Evolutionary conservation across 2,113 vertebrate species (phyloP).

Genomic region (Otus sunia): DNA sequence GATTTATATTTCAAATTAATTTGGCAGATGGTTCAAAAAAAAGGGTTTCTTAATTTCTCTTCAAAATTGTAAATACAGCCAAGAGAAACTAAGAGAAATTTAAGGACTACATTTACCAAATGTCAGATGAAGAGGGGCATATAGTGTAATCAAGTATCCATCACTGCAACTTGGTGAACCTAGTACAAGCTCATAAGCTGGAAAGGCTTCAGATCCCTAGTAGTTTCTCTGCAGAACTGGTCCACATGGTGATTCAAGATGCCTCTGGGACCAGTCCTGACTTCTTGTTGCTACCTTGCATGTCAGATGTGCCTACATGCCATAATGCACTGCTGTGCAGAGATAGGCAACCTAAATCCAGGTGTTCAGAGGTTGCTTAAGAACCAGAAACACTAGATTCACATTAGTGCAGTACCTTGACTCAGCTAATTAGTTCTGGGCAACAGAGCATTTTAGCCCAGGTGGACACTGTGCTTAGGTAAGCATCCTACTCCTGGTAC

Average conservation of each 20-base stretch:
- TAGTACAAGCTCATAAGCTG: not conserved
- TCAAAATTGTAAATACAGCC: slow-evolving; percentile 20
- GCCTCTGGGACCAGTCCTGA: fast-evolving
- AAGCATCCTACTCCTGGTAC: not conserved
- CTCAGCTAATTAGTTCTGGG: not conserved
- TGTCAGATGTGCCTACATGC: not conserved
- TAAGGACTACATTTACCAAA: not conserved
- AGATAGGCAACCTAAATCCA: not conserved
- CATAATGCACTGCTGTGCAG: not conserved
- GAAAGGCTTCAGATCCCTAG: not conserved
- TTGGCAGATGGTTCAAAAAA: slow-evolving; percentile 25
- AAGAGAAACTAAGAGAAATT: slow-evolving; percentile 3
- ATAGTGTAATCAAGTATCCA: not conserved
- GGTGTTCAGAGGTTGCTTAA: not conserved
- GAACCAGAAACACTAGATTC: not conserved
- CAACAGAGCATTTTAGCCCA: not conserved
- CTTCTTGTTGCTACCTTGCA: not conserved
- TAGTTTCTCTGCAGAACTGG: not conserved
- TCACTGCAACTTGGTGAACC: not conserved
- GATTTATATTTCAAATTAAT: slow-evolving; percentile 55
- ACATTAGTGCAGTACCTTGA: not conserved
- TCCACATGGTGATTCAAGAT: not conserved
- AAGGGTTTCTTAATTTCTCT: not conserved
- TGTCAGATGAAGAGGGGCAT: not conserved
- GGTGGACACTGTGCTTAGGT: not conserved